These are phyloP conservation scores for Phalacrocorax aristotelis DNA, from an alignment of 2,113 vertebrate species.

Conservation along the genomic window DNA sequence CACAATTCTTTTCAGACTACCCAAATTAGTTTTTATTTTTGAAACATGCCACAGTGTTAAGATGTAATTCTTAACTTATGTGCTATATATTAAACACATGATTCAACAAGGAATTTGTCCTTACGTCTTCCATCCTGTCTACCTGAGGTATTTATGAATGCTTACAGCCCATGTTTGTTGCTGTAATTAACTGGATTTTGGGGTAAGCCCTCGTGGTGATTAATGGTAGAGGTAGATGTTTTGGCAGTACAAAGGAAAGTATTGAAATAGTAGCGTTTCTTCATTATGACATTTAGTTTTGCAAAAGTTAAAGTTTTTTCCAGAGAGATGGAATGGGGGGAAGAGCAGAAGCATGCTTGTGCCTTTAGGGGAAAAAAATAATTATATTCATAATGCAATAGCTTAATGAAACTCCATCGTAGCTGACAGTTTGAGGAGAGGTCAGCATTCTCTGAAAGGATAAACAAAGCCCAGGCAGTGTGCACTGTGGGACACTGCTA, in stretches of 20 bases:
- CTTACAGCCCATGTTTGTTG: neutral
- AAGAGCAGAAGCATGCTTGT: neutral
- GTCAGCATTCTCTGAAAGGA: neutral
- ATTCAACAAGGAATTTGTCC: neutral
- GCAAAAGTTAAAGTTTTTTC: neutral
- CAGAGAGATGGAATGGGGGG: neutral
- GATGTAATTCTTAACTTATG: neutral
- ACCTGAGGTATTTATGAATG: neutral
- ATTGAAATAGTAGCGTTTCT: neutral
- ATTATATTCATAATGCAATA: neutral
- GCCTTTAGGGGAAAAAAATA: neutral
- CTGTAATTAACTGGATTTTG: neutral
- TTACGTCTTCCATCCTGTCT: neutral
- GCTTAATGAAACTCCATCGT: neutral
- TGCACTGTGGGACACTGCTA: neutral
- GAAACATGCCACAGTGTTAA: neutral
- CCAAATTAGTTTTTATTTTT: neutral
- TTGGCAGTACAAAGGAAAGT: neutral
- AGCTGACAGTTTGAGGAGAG: neutral
- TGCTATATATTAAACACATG: neutral
- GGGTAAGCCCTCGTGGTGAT: accelerated
- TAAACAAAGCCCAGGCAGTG: neutral
- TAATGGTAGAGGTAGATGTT: neutral
- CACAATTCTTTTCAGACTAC: neutral
- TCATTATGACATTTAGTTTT: neutral